Evolutionary conservation across 1,140 invertebrate genomes (phyloP), one percentile per base, ranked within the genome.

Genomic region (Anastrepha ludens): DNA sequence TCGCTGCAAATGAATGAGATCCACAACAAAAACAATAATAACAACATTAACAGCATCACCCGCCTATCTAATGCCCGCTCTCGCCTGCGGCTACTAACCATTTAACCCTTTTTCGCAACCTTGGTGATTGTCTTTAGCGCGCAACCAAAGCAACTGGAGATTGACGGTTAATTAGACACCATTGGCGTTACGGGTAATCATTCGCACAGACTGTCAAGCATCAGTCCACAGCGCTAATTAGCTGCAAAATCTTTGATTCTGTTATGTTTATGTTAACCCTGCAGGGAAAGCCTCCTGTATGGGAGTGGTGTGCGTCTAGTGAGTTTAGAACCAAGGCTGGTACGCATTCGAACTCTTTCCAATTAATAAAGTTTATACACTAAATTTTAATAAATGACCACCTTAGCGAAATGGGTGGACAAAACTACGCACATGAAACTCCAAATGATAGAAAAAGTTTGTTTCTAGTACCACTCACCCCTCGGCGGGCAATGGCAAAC

Each of bases 131-230:
- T 81, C 74, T 47, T 9, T n/a, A 41, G 15, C 41, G 17, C 65
- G 65, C 65, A 70, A 70, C 65, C 47, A 13, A 44, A n/a, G 41
- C n/a, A 20, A 81, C 74, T 20, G 47, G 7, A 55, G 74, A 55
- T 55, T 81, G 74, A 81, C 74, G 74, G 47, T 81, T 81, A 81
- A 81, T 81, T 81, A 81, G 74, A 81, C 50, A 81, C 74, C 50
- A 47, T 55, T 81, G 47, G 47, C 74, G 74, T 81, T 81, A 50
- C 17, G 74, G 47, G 74, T 81, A 81, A 81, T 81, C 74, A 81
- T 15, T 81, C 47, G 74, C 47, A 55, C 47, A n/a, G 47, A 17
- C 47, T 29, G 47, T 58, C 74, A 55, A 55, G n/a, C 74, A 44
- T 74, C 41, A 81, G 47, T 81, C 47, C 47, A 47, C 44, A 81